Evolutionary conservation across 2,888 invertebrate genomes (phyloP).

Genomic region (Rotaria magnacalcarata): DNA sequence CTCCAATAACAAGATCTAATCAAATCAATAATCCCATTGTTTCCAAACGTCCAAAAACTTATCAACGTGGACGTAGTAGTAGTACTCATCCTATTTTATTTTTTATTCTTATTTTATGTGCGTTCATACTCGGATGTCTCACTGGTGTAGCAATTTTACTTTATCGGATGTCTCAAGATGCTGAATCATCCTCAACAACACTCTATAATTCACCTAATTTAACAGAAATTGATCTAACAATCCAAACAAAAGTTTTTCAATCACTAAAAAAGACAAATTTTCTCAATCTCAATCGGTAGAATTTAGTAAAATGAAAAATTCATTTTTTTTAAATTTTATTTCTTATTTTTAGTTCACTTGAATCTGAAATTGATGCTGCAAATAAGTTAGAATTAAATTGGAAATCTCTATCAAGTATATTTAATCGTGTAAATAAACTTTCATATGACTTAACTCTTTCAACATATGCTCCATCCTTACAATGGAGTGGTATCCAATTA

Average conservation of each 20-base stretch:
- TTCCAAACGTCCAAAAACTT: constrained; percentile 24
- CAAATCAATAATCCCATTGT: background rate
- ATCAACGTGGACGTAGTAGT: background rate
- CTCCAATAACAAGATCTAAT: background rate
- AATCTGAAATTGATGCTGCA: constrained; percentile 50
- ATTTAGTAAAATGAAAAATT: constrained; percentile 34
- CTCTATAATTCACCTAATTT: no score
- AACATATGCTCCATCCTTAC: background rate
- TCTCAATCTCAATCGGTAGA: background rate
- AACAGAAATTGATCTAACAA: background rate
- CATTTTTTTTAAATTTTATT: constrained; percentile 43
- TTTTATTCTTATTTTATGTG: background rate
- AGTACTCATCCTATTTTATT: background rate
- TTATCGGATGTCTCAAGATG: constrained; percentile 27
- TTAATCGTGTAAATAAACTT: constrained; percentile 10
- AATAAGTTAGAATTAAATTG: constrained; percentile 20
- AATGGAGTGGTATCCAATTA: background rate
- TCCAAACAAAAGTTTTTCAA: background rate
- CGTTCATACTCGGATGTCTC: background rate
- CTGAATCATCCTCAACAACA: background rate
- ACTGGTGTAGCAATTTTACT: background rate
- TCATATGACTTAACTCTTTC: background rate
- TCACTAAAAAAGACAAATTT: background rate
- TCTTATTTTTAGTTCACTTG: constrained; percentile 49
- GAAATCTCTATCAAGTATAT: constrained; percentile 26